phyloP scores from a whole-genome alignment of 2,888 invertebrate species.

The Tetragnatha montana region DNA sequence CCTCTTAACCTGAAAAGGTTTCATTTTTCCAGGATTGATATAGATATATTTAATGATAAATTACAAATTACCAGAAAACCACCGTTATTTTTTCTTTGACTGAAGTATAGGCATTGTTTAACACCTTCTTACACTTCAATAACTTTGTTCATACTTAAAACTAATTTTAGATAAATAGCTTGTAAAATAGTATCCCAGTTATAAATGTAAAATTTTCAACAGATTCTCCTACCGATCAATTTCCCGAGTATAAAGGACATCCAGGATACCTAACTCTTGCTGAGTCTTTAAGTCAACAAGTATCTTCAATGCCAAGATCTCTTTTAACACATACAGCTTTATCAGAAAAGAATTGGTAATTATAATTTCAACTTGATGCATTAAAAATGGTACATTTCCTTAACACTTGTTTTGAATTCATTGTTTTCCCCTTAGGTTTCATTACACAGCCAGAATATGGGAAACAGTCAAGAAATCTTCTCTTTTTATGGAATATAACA shows the following conservation, averaged over 20 bases:
- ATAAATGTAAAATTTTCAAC: neutral
- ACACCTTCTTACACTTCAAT: too few relatives aligned
- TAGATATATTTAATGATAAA: too few relatives aligned
- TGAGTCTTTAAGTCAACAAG: constrained; percentile 82
- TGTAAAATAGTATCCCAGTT: too few relatives aligned
- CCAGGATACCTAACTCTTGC: constrained; percentile 81
- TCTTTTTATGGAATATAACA: constrained; percentile 88
- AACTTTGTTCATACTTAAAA: neutral
- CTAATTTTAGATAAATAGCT: neutral
- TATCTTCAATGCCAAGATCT: constrained; percentile 83
- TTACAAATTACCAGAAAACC: too few relatives aligned
- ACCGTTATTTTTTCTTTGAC: too few relatives aligned
- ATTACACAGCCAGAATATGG: constrained; percentile 88
- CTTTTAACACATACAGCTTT: constrained; percentile 84
- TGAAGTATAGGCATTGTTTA: too few relatives aligned
- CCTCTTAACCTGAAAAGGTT: too few relatives aligned
- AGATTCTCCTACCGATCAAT: constrained; percentile 53
- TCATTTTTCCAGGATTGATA: too few relatives aligned
- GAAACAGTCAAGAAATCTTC: constrained; percentile 89
- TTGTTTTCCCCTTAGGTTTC: constrained; percentile 79
- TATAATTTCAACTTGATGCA: neutral
- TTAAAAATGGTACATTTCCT: neutral
- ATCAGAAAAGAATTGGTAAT: constrained; percentile 87
- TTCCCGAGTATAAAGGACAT: constrained; percentile 75
- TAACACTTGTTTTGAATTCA: neutral